Evolutionary conservation across 1,140 invertebrate genomes (phyloP).

Genomic region (Bicyclus anynana): DNA sequence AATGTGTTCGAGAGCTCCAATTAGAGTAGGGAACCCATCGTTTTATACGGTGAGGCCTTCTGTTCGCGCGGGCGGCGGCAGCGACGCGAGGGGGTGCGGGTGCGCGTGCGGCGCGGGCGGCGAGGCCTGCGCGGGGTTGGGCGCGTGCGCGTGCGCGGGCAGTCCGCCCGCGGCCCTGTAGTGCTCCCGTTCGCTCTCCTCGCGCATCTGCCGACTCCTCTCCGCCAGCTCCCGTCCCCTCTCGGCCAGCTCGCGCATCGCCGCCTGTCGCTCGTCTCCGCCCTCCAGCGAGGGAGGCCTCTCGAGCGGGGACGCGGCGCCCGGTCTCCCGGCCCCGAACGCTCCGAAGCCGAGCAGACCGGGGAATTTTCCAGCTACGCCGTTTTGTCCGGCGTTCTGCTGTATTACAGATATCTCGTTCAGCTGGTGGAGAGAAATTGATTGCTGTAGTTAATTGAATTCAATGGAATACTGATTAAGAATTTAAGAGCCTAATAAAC

Average conservation of each 20-base stretch:
- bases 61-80: constrained; percentile 62
- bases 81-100: constrained; percentile 53
- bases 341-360: constrained; percentile 78
- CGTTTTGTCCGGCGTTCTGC: constrained; percentile 77
- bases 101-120: constrained; percentile 66
- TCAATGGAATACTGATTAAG: no score
- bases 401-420: constrained; percentile 80
- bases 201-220: constrained; percentile 63
- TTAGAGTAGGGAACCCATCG: constrained; percentile 6
- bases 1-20: constrained; percentile 44
- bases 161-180: constrained; percentile 53
- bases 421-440: constrained; percentile 56
- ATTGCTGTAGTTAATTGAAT: no score
- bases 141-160: constrained; percentile 62
- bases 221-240: constrained; percentile 62
- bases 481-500: no score
- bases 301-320: constrained; percentile 68
- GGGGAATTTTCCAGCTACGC: constrained; percentile 77
- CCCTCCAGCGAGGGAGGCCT: constrained; percentile 66
- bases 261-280: constrained; percentile 63
- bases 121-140: constrained; percentile 59
- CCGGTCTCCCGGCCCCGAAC: constrained; percentile 61
- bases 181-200: constrained; percentile 57
- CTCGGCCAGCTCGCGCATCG: constrained; percentile 65
- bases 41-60: constrained; percentile 64